Evolutionary conservation across 2,113 vertebrate species (phyloP), one percentile per base, ranked within the genome.

Genomic region (Stigmatopora nigra): DNA sequence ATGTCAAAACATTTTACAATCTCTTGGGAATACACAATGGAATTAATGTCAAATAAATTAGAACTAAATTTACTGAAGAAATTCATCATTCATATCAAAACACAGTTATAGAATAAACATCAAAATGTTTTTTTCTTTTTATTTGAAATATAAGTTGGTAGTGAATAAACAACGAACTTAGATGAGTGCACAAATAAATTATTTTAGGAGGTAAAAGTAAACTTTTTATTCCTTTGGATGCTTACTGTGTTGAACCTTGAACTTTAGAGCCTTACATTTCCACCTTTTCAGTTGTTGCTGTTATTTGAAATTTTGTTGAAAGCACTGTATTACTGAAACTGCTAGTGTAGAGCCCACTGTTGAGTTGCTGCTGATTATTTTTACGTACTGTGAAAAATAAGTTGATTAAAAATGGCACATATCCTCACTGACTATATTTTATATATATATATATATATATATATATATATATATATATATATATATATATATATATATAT

Each of bases 301-400:
- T 22, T 20, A 3, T 20, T 19, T 10, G 1, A 52, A 52, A 52
- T 19, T 51, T 52, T 19, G 2, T 55, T 55, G 4, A 55, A 19
- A 55, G 52, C 51, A 53, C 20, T 22, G 19, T 22, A n/a, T 22
- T 15, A 11, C 14, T 53, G 20, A 11, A 53, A 14, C 52, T 31
- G 25, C 25, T 53, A 22, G 12, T 56, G 53, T 31, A 31, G 22
- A 31, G 20, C 15, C 46, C 13, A 48, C 15, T 64, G 44, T 68
- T 69, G 5, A 4, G 0, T 64, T 64, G 41, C 63, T 75, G 65
- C 70, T 72, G 52, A 48, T 63, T 60, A 61, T 10, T 61, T 45
- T 25, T 60, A n/a, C 44, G 17, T 44, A 51, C 14, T 45, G 13
- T 61, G 63, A 69, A 61, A 58, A 70, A 72, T 62, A 68, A 25